Evolutionary conservation across 2,797 vertebrate species (phyloP).

Genomic region (Squalus acanthias): DNA sequence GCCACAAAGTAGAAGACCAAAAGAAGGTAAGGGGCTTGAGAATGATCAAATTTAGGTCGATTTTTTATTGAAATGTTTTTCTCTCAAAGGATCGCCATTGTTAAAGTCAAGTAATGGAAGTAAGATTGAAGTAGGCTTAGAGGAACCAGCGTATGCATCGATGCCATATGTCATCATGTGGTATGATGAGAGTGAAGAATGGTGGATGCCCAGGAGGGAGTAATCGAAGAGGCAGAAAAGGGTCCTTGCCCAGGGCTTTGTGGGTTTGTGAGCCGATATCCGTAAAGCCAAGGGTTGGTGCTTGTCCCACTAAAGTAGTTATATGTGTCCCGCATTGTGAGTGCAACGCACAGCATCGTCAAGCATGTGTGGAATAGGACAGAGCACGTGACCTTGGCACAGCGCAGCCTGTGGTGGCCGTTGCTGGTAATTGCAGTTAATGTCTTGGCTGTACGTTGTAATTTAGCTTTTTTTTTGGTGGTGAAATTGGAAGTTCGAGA

Average conservation of each 20-base stretch:
- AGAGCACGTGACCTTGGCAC: background rate
- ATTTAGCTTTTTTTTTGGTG: background rate
- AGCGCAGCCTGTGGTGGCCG: background rate
- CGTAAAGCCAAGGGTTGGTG: background rate
- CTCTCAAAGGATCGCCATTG: background rate
- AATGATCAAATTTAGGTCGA: background rate
- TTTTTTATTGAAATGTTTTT: too few relatives aligned
- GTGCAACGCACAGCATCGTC: background rate
- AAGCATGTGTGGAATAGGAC: background rate
- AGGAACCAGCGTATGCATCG: background rate
- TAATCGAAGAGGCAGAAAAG: background rate
- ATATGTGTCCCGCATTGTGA: background rate
- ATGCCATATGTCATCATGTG: background rate
- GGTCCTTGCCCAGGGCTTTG: too few relatives aligned
- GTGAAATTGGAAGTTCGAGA: background rate
- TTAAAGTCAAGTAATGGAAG: background rate
- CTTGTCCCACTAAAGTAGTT: background rate
- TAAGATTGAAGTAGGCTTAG: background rate
- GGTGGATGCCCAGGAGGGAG: background rate
- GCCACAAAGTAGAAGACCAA: slow-evolving; percentile 97
- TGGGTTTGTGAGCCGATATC: background rate
- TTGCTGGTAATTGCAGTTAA: background rate
- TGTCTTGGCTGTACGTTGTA: background rate
- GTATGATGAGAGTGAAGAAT: background rate
- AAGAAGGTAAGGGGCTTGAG: slow-evolving; percentile 77